Conservation (phyloP, 2,113 vertebrate species). For the Lucifuga dentata region DNA sequence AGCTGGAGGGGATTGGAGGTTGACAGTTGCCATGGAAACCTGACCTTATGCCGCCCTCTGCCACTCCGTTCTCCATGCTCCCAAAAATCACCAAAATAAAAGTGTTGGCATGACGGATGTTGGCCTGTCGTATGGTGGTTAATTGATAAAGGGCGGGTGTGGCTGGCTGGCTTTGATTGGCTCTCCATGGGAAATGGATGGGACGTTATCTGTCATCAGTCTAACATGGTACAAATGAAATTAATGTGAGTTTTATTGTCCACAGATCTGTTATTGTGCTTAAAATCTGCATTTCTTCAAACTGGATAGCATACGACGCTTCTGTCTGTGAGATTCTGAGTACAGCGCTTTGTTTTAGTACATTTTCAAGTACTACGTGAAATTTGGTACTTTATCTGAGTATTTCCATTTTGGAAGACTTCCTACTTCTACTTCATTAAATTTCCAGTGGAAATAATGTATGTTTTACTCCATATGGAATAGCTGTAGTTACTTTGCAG, state of each 20-base stretch:
- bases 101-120: slow-evolving; percentile 70
- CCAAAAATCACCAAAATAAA: slow-evolving; percentile 41
- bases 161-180: slow-evolving; percentile 47
- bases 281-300: slow-evolving; percentile 38
- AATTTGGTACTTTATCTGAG: too few species aligned
- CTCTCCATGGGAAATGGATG: slow-evolving; percentile 36
- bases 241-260: slow-evolving; percentile 38
- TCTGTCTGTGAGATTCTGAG: not conserved
- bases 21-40: slow-evolving; percentile 76
- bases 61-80: slow-evolving; percentile 34
- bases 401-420: too few species aligned
- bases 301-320: not conserved
- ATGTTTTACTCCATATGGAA: too few species aligned
- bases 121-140: slow-evolving; percentile 62
- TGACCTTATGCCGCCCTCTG: slow-evolving; percentile 76
- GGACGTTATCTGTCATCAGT: slow-evolving; percentile 23
- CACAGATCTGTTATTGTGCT: slow-evolving; percentile 27
- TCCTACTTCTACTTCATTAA: too few species aligned
- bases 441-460: too few species aligned
- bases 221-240: slow-evolving; percentile 3
- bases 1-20: slow-evolving; percentile 66
- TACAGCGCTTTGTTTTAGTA: too few species aligned
- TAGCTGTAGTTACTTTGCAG: too few species aligned
- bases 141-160: slow-evolving; percentile 58
- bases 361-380: too few species aligned